phyloP scores from a whole-genome alignment of 1,140 invertebrate genomes.

The Copidosoma floridanum region DNA sequence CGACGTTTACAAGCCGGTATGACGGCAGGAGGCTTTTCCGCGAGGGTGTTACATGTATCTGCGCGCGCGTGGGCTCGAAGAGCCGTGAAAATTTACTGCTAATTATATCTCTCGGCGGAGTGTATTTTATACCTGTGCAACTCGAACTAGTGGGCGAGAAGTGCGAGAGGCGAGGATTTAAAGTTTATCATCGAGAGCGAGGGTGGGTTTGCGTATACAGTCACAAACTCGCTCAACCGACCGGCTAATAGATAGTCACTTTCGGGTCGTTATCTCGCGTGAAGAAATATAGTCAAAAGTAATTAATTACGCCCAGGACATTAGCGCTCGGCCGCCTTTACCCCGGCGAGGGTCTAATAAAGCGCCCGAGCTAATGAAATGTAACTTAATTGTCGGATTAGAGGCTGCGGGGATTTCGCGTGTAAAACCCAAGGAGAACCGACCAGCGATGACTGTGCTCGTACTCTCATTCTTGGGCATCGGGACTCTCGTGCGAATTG shows the following conservation, averaged over 20 bases:
- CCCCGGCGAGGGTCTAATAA: no score
- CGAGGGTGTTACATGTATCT: neutral
- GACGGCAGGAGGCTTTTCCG: no score
- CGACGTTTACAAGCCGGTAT: no score
- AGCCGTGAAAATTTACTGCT: conserved; percentile 32
- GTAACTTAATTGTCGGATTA: conserved; percentile 21
- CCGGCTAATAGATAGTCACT: conserved; percentile 14
- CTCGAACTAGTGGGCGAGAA: conserved; percentile 2
- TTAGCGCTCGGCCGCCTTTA: neutral
- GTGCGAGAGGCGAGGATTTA: conserved; percentile 9
- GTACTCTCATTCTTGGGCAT: no score
- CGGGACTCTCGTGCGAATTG: no score
- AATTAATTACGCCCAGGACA: conserved; percentile 12
- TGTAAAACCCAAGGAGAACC: neutral
- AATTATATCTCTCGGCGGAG: conserved; percentile 29
- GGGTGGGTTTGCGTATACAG: neutral
- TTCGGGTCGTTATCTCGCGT: conserved; percentile 13
- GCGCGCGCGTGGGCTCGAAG: conserved; percentile 5
- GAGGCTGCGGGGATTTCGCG: neutral
- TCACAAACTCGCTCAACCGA: no score
- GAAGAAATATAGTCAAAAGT: conserved; percentile 15
- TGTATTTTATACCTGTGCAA: no score
- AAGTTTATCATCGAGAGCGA: conserved; percentile 3
- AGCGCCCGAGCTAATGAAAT: conserved; percentile 16
- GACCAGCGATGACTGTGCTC: no score